Base-by-base conservation (phyloP, 2,113 vertebrate species). In the Neoarius graeffei region DNA sequence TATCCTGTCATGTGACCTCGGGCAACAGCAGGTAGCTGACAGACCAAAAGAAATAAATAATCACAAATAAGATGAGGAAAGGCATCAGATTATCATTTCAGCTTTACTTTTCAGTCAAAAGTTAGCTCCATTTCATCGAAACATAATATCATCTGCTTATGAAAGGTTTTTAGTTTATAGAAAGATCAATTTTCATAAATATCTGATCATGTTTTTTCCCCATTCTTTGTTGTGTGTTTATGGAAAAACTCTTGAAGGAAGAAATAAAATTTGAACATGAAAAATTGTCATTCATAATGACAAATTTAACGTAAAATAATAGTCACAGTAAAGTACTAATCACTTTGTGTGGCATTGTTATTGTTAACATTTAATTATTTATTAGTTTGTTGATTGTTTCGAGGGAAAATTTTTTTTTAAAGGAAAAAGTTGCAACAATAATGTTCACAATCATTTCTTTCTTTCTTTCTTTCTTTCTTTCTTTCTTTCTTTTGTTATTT, bases 1-100 rank as follows among this genome's bases (percentile, higher is more conserved):
- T 35, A 35, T 56, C 73, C 50, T 64, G 19, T 67, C n/a, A 27
- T 14, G 48, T 83, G 27, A 86, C 66, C 57, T 42, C 19, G 60
- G 66, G 79, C 59, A 83, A 48, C 62, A 84, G 85, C 83, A 87
- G 88, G 73, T 20, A 66, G 73, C 30, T 42, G 42, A n/a, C 62
- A 66, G 5, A 2, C 8, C 59, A 60, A 60, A 20, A 60, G 0
- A 60, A 60, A 60, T 60, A 60, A 7, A 54, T 9, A 3, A 4
- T 15, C 4, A 17, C 57, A 25, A 25, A 8, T 64, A 64, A 64
- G 23, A 64, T 25, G 60, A 64, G 60, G 60, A 64, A 64, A 64
- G 20, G 6, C 1, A 7, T 64, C 60, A 64, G 2, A 7, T 64
- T 23, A 25, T 64, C 0, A 23, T 23, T 59, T 59, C 5, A 4